Base-by-base conservation (phyloP, 1,140 invertebrate genomes). In the Drosophila pallidifrons region DNA sequence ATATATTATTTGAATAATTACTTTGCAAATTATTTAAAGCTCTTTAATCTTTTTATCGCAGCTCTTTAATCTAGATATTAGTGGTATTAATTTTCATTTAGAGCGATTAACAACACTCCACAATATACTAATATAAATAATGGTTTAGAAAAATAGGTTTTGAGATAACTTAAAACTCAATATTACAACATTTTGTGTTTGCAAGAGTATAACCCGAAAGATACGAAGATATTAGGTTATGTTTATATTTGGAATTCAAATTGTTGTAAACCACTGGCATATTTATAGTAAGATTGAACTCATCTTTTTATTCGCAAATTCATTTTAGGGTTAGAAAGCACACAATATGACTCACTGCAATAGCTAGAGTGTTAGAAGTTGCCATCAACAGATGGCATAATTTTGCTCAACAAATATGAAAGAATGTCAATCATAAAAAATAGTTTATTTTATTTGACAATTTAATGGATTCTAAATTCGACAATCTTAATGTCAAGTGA, bases 281-380 rank as follows among this genome's bases (percentile, higher is more conserved):
- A 45, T 75, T 43, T n/a, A 13, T 2, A 43, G 5, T 41, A 41
- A 41, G 38, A 41, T 41, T 41, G 6, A 41, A 43, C 35, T 38
- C 46, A 81, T 58, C 58, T 35, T 51, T 32, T 38, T 10, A 57
- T 52, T 28, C 63, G 63, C 47, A 70, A 55, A 47, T 60, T 57
- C 32, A 74, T 60, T 16, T 41, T 30, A 49, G 43, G 71, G 57
- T 61, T 55, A 59, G 3, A 58, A 61, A 57, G 10, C 10, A 47
- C n/a, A 41, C 41, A 49, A 10, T 65, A 35, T 55, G 51, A 65
- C 35, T 65, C 63, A 65, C 38, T 55, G 35, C n/a, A 13, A 43
- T 43, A 43, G 41, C 13, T 43, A 43, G n/a, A 43, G 41, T 43
- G 0, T 13, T 43, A 13, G 35, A 43, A 43, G 41, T 43, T 43